Percentiles rank a stretch among this genome's conserved stretches.
Conservation (phyloP, 2,113 vertebrate species). For the Fregata magnificens region DNA sequence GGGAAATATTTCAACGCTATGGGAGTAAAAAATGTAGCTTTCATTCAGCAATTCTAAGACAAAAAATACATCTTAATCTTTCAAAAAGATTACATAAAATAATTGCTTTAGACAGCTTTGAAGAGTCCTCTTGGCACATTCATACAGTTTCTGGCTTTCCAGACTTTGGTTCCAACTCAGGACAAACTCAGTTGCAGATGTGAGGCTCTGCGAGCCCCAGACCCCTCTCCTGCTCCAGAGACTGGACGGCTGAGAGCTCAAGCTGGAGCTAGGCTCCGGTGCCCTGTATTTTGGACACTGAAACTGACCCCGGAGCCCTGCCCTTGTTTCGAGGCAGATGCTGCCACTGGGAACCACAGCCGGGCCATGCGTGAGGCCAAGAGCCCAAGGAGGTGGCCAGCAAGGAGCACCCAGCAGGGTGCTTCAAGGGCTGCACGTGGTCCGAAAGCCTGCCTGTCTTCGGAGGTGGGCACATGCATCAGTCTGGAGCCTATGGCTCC, state of each 20-base stretch:
- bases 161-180: neutral
- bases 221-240: neutral
- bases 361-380: fast-evolving
- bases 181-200: neutral
- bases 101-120: neutral
- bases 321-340: neutral
- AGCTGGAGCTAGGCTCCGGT: neutral
- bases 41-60: neutral
- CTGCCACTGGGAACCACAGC: neutral
- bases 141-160: neutral
- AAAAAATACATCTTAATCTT: neutral
- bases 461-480: neutral
- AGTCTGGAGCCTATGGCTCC: neutral
- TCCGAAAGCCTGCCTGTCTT: fast-evolving
- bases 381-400: neutral
- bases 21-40: neutral
- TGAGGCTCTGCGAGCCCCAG: neutral
- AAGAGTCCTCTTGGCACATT: neutral
- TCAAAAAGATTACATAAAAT: neutral
- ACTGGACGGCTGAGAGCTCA: neutral
- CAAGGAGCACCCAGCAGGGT: neutral
- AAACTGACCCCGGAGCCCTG: fast-evolving
- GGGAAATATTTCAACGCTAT: neutral
- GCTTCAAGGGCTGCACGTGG: fast-evolving
- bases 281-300: neutral